Base-by-base conservation (phyloP, 2,888 invertebrate genomes). In the Athalia cordata region DNA sequence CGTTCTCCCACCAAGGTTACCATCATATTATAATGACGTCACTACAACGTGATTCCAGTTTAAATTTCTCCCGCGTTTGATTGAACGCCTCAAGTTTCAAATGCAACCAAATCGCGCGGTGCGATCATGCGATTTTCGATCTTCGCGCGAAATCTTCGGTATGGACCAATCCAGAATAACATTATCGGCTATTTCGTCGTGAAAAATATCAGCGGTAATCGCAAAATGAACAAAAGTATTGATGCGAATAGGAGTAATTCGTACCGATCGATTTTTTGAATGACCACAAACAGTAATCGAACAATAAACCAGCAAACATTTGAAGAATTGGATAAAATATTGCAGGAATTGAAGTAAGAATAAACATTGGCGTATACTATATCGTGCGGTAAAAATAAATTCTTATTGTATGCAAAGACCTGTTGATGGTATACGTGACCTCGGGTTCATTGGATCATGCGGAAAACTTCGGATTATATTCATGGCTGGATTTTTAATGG, bases 1-100 rank as follows among this genome's bases (percentile, higher is more conserved):
- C 47, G 47, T 74, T 55, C 78, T 78, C 78, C 78, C 78, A 78
- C 78, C 78, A 74, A 72, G 66, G 55, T 62, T 74, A 74, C 59
- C 72, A 43, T 15, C 50, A 74, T 50, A 52, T 64, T 45, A 49
- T 47, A 50, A 47, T 72, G 72, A 78, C 78, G 74, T 78, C 78
- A 74, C 55, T 49, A 47, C 29, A 29, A 29, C 65, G 62, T 47
- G 61, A 55, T 74, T 61, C 65, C 11, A 49, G 78, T 78, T 78
- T 78, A 47, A 74, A 78, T 49, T 8, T 8, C 11, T 70, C 78
- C 52, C 78, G 78, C 78, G 78, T 55, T 61, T 5, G 29, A 29
- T 29, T 29, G 2, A 3, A 3, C 45, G 9, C 6, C 8, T 57
- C 45, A n/a, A 11, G 57, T 59, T 45, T 6, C 55, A 67, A 45